Base-by-base conservation (phyloP, 2,113 vertebrate genomes). In the Dolichotis patagonum region DNA sequence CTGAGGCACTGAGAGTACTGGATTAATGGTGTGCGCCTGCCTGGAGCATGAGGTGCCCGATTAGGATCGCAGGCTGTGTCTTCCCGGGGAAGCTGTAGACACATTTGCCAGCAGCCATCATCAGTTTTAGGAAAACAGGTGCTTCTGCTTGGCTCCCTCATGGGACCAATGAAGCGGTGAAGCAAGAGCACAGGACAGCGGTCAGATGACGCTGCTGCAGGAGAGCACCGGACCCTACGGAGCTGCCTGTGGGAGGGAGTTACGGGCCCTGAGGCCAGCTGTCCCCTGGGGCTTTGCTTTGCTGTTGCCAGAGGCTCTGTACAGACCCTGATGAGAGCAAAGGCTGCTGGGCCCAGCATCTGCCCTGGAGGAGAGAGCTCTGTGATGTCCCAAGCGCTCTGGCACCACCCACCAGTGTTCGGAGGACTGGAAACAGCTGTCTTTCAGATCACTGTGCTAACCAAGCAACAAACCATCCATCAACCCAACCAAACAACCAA, bases 101-200 rank as follows among this genome's bases (percentile, higher is more conserved):
- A 8, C 0, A 1, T 28, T 65, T 75, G 69, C 85, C 91, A 78
- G 78, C 17, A 85, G 58, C 43, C 26, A 0, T 19, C 77, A 4
- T n/a, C 54, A 5, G n/a, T 41, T 52, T 54, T 17, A 16, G 11
- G 43, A 35, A 67, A 85, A 35, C 95, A 94, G 91, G 78, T 90
- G 93, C 73, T 75, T 94, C 93, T 89, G 84, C 71, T 85, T 13
- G 16, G 80, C 85, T 63, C 63, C 96, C 95, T 91, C 0, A 91
- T 87, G 97, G 80, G 96, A 10, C 91, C 43, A 91, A 43, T 41
- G 93, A 97, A 91, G 95, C 92, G 32, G 12, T n/a, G n/a, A 58
- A n/a, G 43, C 0, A 1, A 77, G 80, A 35, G 28, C 1, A 1
- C 17, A 14, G 65, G 52, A 58, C 84, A 56, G 49, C 19, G 5